Evolutionary conservation across 2,113 vertebrate species (phyloP).

Genomic region (Sprattus sprattus): DNA sequence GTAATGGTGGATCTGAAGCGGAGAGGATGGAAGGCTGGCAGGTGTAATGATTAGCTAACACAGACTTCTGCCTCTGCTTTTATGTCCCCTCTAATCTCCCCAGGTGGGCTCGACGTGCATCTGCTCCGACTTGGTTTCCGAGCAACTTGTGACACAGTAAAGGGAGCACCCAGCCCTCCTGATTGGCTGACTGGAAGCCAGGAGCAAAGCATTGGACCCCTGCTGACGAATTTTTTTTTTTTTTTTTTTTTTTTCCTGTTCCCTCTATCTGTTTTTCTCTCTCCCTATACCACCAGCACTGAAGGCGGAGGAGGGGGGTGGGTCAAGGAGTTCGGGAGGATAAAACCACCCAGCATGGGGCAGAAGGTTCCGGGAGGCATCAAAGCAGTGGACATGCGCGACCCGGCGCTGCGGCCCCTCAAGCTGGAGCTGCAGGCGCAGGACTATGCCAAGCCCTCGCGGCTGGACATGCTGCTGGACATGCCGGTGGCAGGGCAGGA

Average conservation of each 20-base stretch:
- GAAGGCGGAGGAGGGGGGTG: slow-evolving; percentile 51
- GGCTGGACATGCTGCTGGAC: slow-evolving; percentile 92
- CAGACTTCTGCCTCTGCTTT: slow-evolving; percentile 33
- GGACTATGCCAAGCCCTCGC: slow-evolving; percentile 88
- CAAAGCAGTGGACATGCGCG: slow-evolving; percentile 96
- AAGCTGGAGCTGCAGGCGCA: slow-evolving; percentile 91
- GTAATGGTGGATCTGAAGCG: too few relatives aligned
- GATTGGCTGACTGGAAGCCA: slow-evolving; percentile 28
- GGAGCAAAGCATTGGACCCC: slow-evolving; percentile 52
- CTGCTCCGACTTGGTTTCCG: slow-evolving; percentile 39
- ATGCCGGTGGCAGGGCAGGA: slow-evolving; percentile 83
- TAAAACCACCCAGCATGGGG: slow-evolving; percentile 79
- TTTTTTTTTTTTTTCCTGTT: neutral
- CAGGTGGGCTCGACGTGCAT: slow-evolving; percentile 60
- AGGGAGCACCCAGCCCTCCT: slow-evolving; percentile 1
- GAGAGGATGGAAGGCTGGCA: neutral
- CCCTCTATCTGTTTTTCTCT: slow-evolving; percentile 18
- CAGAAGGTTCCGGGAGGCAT: slow-evolving; percentile 97
- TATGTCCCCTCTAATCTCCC: slow-evolving; percentile 52
- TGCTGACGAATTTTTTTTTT: slow-evolving; percentile 17
- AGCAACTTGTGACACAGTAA: slow-evolving; percentile 42
- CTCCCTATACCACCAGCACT: slow-evolving; percentile 51
- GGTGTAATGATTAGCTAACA: slow-evolving; percentile 18
- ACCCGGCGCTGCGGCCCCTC: slow-evolving; percentile 86
- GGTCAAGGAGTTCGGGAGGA: slow-evolving; percentile 29